phyloP scores from a whole-genome alignment of 2,888 invertebrate genomes.

The Drosophila melanosoma region DNA sequence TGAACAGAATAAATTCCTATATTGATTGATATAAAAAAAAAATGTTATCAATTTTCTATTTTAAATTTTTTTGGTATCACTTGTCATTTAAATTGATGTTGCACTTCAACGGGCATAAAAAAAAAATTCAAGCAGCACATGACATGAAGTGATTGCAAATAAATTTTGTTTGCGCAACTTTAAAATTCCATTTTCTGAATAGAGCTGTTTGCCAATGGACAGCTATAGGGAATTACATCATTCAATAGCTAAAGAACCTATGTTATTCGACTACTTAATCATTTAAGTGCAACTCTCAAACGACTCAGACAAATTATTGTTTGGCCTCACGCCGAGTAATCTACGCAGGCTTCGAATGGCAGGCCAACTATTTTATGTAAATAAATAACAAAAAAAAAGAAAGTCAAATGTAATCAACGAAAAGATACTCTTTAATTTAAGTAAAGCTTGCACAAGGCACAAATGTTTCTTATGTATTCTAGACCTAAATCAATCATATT shows the following conservation, averaged over 20 bases:
- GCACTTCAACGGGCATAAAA: slow-evolving; percentile 2
- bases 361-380: slow-evolving; percentile 35
- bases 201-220: slow-evolving; percentile 43
- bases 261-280: slow-evolving; percentile 48
- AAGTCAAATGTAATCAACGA: neutral
- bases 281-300: slow-evolving; percentile 43
- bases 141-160: slow-evolving; percentile 27
- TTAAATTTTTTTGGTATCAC: neutral
- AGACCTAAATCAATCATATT: neutral
- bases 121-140: neutral
- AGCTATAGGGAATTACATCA: slow-evolving; percentile 38
- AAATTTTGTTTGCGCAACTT: slow-evolving; percentile 32
- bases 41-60: neutral
- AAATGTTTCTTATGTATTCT: neutral
- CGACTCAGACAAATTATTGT: slow-evolving; percentile 31
- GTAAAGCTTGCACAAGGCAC: neutral
- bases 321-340: slow-evolving; percentile 21
- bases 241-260: slow-evolving; percentile 44
- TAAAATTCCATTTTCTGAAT: slow-evolving; percentile 24
- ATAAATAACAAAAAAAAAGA: neutral
- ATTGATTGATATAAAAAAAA: neutral
- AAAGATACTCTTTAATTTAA: slow-evolving; percentile 5
- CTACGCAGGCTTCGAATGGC: slow-evolving; percentile 32
- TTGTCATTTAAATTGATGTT: slow-evolving; percentile 13
- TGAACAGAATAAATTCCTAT: neutral